Percentiles rank a stretch among this genome's conserved stretches.
Conservation (phyloP, 2,113 vertebrate genomes). For the Nyctibius bracteatus region DNA sequence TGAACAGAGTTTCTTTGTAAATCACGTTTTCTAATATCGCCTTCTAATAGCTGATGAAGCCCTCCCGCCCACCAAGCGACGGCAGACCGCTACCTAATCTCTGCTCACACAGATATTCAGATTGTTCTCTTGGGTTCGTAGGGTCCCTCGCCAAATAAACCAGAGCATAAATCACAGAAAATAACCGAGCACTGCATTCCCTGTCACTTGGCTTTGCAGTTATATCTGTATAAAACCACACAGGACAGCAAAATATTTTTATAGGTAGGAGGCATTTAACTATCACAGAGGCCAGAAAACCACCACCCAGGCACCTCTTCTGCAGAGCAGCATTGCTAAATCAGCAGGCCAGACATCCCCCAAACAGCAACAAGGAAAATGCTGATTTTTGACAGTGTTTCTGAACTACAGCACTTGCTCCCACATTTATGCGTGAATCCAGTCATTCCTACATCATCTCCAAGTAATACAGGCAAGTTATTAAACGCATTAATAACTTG, state of each 20-base stretch:
- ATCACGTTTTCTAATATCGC: neutral
- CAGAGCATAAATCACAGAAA: neutral
- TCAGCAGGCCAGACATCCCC: neutral
- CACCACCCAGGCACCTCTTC: neutral
- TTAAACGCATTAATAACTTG: neutral
- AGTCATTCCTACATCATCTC: neutral
- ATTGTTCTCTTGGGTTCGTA: neutral
- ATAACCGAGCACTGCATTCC: neutral
- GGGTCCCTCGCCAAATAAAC: neutral
- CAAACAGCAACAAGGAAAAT: neutral
- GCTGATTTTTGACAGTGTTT: neutral
- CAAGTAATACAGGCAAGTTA: neutral
- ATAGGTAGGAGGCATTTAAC: neutral
- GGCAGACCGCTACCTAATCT: neutral
- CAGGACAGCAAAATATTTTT: slow-evolving; percentile 13
- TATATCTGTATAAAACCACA: neutral
- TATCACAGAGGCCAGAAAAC: neutral
- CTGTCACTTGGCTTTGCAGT: neutral
- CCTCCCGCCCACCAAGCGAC: neutral
- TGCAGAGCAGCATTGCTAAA: neutral
- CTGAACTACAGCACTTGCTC: neutral
- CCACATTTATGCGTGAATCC: neutral
- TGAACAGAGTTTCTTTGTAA: neutral
- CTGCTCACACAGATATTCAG: neutral
- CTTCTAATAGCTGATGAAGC: neutral